Base-by-base conservation (phyloP, 2,797 vertebrate species). In the Helicolenus hilgendorfi region DNA sequence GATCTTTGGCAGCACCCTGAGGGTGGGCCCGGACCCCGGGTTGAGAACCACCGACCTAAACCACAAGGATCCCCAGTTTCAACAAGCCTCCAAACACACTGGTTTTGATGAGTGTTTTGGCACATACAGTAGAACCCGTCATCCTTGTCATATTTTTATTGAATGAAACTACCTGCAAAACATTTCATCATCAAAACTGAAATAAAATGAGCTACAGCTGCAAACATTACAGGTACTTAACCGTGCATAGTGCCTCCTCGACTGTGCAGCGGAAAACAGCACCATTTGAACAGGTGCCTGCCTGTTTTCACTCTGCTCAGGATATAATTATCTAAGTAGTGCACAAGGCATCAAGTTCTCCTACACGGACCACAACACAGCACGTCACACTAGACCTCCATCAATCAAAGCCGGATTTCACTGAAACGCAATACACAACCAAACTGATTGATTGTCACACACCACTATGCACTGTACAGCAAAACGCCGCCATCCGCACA, bases 391-490 rank as follows among this genome's bases (percentile, higher is more conserved):
- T 11, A 60, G 11, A 63, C 77, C 71, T 35, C 74, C 36, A 88
- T 94, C 85, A 89, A 87, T 92, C 84, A 87, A 55, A 73, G 35
- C 18, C 29, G 26, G 58, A 84, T 79, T 86, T 84, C 77, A 69
- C 41, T 35, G 62, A 88, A 77, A 71, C 11, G 81, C 82, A 88
- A 68, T 71, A 69, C 84, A 18, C 64, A 85, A 81, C 22, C 27
- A 60, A 83, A 56, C 33, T 79, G 88, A 89, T 53, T 81, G 92
- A 87, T 81, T 83, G 85, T 89, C 85, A 83, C 82, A 84, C 76
- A 63, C 58, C 81, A 22, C 69, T 4, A 68, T 77, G 53, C 72
- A 74, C 36, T 72, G 58, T 77, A 77, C 55, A 65, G 69, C 71
- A 41, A 79, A 87, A 77, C 4, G 4, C 80, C 64, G 69, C 65